A percentile compares a stretch with the other conserved stretches of the same genome.
phyloP scores from a whole-genome alignment of 2,113 vertebrate genomes.

The Hemiscyllium ocellatum region DNA sequence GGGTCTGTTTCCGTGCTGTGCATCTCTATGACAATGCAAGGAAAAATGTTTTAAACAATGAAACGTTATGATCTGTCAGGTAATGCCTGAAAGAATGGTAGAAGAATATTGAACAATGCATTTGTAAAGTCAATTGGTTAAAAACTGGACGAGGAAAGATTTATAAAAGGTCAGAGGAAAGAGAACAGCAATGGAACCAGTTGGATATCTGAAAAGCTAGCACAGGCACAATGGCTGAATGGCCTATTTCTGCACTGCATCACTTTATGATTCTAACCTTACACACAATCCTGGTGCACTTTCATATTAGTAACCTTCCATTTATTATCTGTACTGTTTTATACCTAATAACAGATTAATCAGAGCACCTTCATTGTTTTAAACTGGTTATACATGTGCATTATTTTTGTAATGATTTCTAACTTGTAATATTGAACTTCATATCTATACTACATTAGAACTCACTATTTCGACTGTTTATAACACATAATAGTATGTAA shows the following conservation, averaged over 20 bases:
- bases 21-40: neutral
- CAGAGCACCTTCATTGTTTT: neutral
- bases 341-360: neutral
- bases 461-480: neutral
- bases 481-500: neutral
- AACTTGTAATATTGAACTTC: neutral
- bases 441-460: neutral
- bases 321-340: neutral
- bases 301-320: neutral
- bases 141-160: neutral
- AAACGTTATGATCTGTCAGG: neutral
- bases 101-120: neutral
- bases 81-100: neutral
- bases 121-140: neutral
- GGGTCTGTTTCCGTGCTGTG: no score
- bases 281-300: neutral
- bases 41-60: neutral
- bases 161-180: neutral
- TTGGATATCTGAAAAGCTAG: neutral
- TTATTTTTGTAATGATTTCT: neutral
- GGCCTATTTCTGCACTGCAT: neutral
- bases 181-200: neutral
- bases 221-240: neutral
- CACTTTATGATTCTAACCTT: neutral
- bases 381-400: neutral